These are phyloP conservation scores for Hylia prasina DNA, from an alignment of 2,113 vertebrate species.

Conservation along the genomic window DNA sequence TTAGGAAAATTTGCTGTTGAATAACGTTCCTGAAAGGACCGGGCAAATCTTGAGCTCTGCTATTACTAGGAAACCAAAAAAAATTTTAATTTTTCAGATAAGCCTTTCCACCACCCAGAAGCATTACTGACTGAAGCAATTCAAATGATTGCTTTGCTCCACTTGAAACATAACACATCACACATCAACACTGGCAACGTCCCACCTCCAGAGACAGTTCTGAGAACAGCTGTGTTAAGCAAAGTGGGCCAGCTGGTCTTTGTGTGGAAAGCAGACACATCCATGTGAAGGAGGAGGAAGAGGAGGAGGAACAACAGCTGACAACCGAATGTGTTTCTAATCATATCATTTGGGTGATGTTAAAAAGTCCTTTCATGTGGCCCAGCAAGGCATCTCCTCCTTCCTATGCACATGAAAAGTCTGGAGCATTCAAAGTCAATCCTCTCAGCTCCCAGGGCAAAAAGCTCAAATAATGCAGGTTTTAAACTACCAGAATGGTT, in stretches of 20 bases:
- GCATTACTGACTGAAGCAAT: neutral
- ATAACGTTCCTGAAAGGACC: neutral
- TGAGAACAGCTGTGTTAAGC: neutral
- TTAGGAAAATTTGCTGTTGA: neutral
- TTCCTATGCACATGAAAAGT: fast-evolving
- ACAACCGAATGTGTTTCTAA: neutral
- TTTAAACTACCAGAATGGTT: neutral
- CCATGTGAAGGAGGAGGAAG: neutral
- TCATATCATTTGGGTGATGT: neutral
- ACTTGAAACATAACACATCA: neutral
- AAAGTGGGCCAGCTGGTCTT: neutral
- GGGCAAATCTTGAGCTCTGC: neutral
- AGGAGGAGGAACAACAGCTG: neutral
- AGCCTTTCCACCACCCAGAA: neutral
- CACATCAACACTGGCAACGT: neutral
- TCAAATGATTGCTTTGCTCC: neutral
- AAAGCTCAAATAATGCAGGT: neutral
- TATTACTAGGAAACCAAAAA: neutral
- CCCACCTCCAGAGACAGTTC: neutral
- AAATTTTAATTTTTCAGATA: neutral
- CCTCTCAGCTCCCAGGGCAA: neutral
- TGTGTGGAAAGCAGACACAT: neutral
- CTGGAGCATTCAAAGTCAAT: neutral
- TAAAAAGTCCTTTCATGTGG: neutral
- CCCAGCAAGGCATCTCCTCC: neutral